phyloP scores from a whole-genome alignment of 23 tunicate species.

The Botrylloides violaceus region DNA sequence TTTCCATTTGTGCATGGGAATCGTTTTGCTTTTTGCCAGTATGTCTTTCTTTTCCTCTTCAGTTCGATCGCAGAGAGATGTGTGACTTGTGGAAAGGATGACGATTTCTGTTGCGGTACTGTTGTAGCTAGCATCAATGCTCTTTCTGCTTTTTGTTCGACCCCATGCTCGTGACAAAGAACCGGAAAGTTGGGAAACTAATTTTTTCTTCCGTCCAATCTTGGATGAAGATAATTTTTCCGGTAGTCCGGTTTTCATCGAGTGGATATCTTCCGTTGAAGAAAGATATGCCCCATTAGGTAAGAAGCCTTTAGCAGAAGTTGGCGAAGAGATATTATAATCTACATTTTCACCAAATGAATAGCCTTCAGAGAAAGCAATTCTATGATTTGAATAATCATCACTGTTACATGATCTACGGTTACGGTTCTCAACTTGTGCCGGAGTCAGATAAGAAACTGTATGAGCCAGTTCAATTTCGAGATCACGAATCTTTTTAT shows the following conservation, averaged over 20 bases:
- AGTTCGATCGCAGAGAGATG: constrained; percentile 33
- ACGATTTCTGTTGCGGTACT: neutral
- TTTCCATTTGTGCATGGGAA: constrained; percentile 88
- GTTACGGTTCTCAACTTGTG: neutral
- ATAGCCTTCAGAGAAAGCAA: neutral
- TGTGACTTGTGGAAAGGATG: constrained; percentile 32
- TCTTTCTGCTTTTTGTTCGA: constrained; percentile 49
- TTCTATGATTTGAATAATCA: constrained; percentile 3
- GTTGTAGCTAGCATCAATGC: constrained; percentile 58
- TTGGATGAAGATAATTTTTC: neutral
- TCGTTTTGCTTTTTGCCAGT: constrained; percentile 32
- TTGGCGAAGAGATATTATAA: constrained; percentile 5
- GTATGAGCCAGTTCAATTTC: constrained; percentile 43
- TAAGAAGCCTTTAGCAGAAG: constrained; percentile 11
- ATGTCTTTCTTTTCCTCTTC: constrained; percentile 80
- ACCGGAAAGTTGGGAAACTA: constrained; percentile 64
- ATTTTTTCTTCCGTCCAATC: constrained; percentile 5
- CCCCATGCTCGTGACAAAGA: constrained; percentile 62
- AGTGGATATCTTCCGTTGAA: neutral
- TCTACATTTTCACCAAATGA: constrained; percentile 9
- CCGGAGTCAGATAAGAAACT: constrained; percentile 1
- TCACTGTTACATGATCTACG: constrained; percentile 19
- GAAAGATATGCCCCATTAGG: neutral
- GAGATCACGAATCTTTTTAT: constrained; percentile 37
- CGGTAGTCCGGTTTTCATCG: neutral